A percentile compares a stretch with the other conserved stretches of the same genome.
Conservation (phyloP, 2,113 vertebrate species). For the Setophaga petechia region DNA sequence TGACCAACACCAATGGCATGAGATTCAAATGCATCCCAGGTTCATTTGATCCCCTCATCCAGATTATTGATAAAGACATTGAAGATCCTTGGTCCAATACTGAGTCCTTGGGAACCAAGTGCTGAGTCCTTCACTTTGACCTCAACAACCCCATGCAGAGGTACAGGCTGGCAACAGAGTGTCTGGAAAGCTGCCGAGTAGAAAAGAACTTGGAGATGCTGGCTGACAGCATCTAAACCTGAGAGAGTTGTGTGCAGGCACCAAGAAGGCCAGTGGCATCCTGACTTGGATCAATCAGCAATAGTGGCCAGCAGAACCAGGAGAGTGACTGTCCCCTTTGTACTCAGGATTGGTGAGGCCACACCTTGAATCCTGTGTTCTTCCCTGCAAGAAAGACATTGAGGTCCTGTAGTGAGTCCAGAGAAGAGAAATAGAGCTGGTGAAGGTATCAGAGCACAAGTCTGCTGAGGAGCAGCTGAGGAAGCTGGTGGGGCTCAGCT, state of each 20-base stretch:
- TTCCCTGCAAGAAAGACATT: not conserved
- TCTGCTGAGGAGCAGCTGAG: fast-evolving
- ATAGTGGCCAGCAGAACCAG: not conserved
- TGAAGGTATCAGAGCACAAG: not conserved
- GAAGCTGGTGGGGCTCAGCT: fast-evolving
- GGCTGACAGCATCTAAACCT: not conserved
- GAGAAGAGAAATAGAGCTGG: not conserved
- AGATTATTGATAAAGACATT: not conserved
- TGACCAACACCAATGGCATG: fast-evolving
- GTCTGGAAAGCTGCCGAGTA: not conserved
- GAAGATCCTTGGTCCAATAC: not conserved
- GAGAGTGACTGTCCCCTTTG: not conserved
- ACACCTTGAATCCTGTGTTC: not conserved
- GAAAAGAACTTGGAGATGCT: not conserved
- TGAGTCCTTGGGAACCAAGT: not conserved
- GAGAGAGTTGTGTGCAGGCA: fast-evolving
- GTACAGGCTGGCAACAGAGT: not conserved
- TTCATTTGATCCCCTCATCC: not conserved
- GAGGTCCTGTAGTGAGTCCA: not conserved
- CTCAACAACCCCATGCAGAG: not conserved
- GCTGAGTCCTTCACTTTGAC: fast-evolving
- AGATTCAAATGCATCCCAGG: not conserved
- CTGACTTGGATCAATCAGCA: not conserved
- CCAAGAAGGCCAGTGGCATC: not conserved
- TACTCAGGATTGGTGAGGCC: not conserved